Evolutionary conservation across 2,797 vertebrate species (phyloP).

Genomic region (Hapalemur alaotrensis): DNA sequence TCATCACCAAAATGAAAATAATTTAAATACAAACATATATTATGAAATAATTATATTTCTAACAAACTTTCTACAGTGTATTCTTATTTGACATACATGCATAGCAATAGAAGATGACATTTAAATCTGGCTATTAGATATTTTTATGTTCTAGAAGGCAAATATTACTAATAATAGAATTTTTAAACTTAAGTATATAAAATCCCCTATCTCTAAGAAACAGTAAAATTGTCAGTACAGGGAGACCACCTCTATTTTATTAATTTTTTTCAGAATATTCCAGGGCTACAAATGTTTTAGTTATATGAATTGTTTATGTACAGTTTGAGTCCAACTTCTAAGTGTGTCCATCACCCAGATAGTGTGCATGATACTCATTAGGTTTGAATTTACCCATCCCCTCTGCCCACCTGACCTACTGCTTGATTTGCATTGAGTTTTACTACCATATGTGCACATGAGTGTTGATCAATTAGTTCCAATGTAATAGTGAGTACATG

Average conservation of each 20-base stretch:
- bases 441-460: too few relatives aligned
- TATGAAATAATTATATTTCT: not conserved
- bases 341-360: too few relatives aligned
- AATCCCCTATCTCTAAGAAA: not conserved
- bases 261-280: too few relatives aligned
- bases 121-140: not conserved
- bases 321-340: too few relatives aligned
- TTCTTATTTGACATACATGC: not conserved
- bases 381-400: too few relatives aligned
- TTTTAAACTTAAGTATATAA: not conserved
- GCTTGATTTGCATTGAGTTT: too few relatives aligned
- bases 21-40: not conserved
- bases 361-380: too few relatives aligned
- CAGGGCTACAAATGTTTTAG: too few relatives aligned
- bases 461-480: too few relatives aligned
- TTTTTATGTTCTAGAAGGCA: not conserved
- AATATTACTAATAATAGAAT: not conserved
- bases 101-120: not conserved
- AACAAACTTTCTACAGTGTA: not conserved
- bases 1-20: slow-evolving; percentile 1
- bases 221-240: not conserved
- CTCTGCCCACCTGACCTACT: too few relatives aligned
- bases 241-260: not conserved
- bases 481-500: too few relatives aligned
- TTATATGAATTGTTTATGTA: too few relatives aligned